phyloP scores from a whole-genome alignment of 2,888 invertebrate genomes.

The Mechanitis mazaeus region DNA sequence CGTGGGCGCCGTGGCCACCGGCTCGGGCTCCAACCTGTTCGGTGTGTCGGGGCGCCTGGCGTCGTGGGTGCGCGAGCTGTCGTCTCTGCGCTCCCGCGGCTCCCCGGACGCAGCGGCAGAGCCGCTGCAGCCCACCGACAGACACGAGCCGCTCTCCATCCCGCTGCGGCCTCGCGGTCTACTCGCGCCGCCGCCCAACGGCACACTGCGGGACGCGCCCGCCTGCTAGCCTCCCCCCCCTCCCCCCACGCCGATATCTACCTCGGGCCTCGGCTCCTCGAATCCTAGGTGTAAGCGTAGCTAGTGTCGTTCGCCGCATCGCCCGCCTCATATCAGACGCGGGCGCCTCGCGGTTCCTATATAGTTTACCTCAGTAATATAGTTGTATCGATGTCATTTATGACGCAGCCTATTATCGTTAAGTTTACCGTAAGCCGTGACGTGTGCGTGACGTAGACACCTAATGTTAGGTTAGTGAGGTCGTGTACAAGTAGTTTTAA shows the following conservation, averaged over 20 bases:
- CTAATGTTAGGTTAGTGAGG: constrained; percentile 49
- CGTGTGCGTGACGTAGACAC: constrained; percentile 55
- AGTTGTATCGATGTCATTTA: constrained; percentile 70
- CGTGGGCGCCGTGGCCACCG: constrained; percentile 69
- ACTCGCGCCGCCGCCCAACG: constrained; percentile 44
- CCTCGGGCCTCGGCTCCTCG: constrained; percentile 62
- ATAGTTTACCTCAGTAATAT: constrained; percentile 73
- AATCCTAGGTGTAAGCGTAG: constrained; percentile 67
- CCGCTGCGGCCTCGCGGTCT: constrained; percentile 24
- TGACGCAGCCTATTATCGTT: constrained; percentile 75
- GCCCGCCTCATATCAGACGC: constrained; percentile 12
- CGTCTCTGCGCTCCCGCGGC: constrained; percentile 60
- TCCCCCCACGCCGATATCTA: constrained; percentile 40
- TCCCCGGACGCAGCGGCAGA: constrained; percentile 61
- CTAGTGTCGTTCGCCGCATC: constrained; percentile 38
- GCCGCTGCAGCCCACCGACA: constrained; percentile 42
- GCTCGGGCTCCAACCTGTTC: constrained; percentile 70
- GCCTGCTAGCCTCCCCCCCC: constrained; percentile 26
- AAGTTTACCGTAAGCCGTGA: constrained; percentile 70
- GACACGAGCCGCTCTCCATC: constrained; percentile 22
- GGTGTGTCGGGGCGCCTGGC: constrained; percentile 71
- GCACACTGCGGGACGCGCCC: constrained; percentile 40
- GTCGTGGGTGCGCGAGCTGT: constrained; percentile 72
- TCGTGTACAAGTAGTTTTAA: constrained; percentile 68
- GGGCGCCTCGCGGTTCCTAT: constrained; percentile 48